phyloP scores from a whole-genome alignment of 2,888 invertebrate genomes.

The Blastobasis lacticolella region DNA sequence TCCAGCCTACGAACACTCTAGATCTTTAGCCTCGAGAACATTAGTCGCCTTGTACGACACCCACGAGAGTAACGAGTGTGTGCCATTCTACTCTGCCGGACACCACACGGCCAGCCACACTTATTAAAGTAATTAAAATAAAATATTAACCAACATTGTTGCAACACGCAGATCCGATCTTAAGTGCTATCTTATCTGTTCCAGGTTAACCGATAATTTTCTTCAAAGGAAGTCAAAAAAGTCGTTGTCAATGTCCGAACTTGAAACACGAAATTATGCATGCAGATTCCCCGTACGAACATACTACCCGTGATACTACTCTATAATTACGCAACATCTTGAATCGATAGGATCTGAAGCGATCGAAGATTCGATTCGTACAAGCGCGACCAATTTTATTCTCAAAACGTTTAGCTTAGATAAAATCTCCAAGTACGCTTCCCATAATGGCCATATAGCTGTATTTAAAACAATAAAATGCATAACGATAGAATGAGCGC shows the following conservation, averaged over 20 bases:
- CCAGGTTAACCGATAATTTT: neutral
- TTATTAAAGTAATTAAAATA: too few relatives aligned
- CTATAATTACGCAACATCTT: slow-evolving; percentile 63
- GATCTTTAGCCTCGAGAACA: too few relatives aligned
- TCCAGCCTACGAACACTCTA: too few relatives aligned
- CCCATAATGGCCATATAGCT: slow-evolving; percentile 30
- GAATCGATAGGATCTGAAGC: slow-evolving; percentile 44
- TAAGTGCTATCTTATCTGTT: neutral
- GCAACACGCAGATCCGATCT: too few relatives aligned
- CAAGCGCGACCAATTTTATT: slow-evolving; percentile 68
- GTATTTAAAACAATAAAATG: slow-evolving; percentile 57
- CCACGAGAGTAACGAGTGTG: too few relatives aligned
- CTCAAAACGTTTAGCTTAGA: slow-evolving; percentile 67
- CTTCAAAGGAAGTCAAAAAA: slow-evolving; percentile 4
- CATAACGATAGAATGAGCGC: slow-evolving; percentile 44
- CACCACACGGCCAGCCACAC: too few relatives aligned
- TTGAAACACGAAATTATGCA: slow-evolving; percentile 37
- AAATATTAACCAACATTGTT: too few relatives aligned
- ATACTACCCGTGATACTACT: slow-evolving; percentile 34
- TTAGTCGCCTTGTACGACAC: too few relatives aligned
- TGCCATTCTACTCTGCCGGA: too few relatives aligned
- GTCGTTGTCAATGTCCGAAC: slow-evolving; percentile 8
- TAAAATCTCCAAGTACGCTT: slow-evolving; percentile 51
- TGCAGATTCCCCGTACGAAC: slow-evolving; percentile 44
- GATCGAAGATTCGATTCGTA: slow-evolving; percentile 53